Base-by-base conservation (phyloP, 2,797 vertebrate species). In the Sebastolobus alascanus region DNA sequence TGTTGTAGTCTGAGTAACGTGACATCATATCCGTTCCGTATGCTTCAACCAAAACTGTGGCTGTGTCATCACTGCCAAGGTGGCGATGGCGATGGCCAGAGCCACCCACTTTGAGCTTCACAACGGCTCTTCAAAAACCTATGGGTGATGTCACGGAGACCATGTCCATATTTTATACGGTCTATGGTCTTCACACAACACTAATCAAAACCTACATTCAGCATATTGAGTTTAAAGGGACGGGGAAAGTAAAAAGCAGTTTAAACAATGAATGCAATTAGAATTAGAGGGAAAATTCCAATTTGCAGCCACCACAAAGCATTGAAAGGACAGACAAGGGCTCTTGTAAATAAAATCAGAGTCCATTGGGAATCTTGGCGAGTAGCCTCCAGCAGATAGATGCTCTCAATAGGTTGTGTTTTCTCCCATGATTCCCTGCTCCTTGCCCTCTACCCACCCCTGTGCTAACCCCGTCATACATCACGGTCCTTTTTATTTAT, bases 401-500 rank as follows among this genome's bases (percentile, higher is more conserved):
- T 85, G 63, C 58, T 84, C 50, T 80, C 75, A 40, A 56, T 79
- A 66, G 70, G n/a, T 68, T 77, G 37, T 71, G 52, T 73, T 74
- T 82, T 61, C 78, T 54, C 68, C 83, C 58, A 73, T 82, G 67
- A 79, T 60, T 80, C 69, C 58, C 31, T 76, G 58, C 59, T 63
- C 46, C 52, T 68, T 73, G 61, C 70, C 68, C 33, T 65, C 52
- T 37, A 33, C 31, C 33, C 40, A 37, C 52, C 71, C 73, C 40
- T 31, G 29, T 50, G 31, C 37, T 80, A 82, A 60, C 59, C 55
- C 75, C 54, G 29, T 68, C 75, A 77, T 80, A 82, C 76, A 77
- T 87, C 83, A 67, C 29, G 58, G 16, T 77, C 70, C 70, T 66
- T 86, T 91, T 92, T 88, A 90, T 95, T 90, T 88, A 91, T 84